These are phyloP conservation scores for Ellobius talpinus DNA, from an alignment of 2,113 vertebrate species.

Conservation along the genomic window DNA sequence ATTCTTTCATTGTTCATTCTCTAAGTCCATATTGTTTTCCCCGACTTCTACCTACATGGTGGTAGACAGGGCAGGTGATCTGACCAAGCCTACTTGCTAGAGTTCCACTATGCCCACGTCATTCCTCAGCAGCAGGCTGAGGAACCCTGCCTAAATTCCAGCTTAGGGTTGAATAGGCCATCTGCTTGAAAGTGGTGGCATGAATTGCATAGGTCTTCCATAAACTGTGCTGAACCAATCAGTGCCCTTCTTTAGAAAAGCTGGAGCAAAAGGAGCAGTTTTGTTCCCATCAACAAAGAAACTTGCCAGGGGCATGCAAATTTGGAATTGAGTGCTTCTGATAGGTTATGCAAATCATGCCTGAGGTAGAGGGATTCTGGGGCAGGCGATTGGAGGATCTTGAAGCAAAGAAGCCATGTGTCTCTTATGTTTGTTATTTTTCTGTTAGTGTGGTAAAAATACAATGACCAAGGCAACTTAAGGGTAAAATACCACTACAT, in stretches of 20 bases:
- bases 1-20: background rate
- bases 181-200: background rate
- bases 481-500: background rate
- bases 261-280: background rate
- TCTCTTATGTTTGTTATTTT: background rate
- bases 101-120: background rate
- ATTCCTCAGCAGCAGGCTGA: background rate
- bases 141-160: background rate
- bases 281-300: background rate
- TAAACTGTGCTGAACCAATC: background rate
- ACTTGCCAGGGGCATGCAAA: background rate
- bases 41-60: background rate
- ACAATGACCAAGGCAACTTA: background rate
- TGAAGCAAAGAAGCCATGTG: background rate
- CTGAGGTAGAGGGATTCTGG: background rate
- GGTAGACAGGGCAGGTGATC: background rate
- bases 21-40: background rate
- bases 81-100: background rate
- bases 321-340: background rate
- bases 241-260: background rate
- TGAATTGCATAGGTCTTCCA: background rate
- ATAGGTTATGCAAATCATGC: background rate
- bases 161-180: background rate
- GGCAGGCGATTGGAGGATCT: background rate
- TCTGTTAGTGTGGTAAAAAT: background rate